phyloP scores from a whole-genome alignment of 1,140 invertebrate genomes.

The Manduca sexta region DNA sequence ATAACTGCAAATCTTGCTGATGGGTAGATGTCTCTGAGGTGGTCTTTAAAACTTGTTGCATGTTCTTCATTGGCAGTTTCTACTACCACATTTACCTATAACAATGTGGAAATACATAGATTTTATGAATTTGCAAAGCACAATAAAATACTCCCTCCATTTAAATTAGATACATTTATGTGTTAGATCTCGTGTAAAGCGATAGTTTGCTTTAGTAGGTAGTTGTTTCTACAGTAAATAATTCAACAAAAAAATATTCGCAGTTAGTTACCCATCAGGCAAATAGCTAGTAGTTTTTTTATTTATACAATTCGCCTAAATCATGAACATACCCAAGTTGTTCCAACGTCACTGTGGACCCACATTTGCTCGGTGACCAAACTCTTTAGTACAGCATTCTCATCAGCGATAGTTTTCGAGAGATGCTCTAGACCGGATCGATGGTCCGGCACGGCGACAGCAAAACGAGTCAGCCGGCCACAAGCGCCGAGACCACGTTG shows the following conservation, averaged over 20 bases:
- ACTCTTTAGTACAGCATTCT: conserved; percentile 50
- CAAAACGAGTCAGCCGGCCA: conserved; percentile 45
- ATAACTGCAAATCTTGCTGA: conserved; percentile 43
- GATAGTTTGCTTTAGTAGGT: not conserved
- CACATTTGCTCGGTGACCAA: conserved; percentile 59
- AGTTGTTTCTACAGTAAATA: too few relatives aligned
- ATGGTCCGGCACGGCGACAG: conserved; percentile 46
- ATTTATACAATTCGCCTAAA: not conserved
- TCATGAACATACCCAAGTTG: conserved; percentile 42
- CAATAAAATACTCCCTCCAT: too few relatives aligned
- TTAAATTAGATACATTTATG: not conserved
- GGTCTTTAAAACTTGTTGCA: conserved; percentile 45
- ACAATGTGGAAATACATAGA: conserved; percentile 10
- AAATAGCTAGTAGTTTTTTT: too few relatives aligned
- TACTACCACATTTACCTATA: conserved; percentile 58
- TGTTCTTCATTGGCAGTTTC: conserved; percentile 57
- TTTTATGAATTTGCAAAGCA: not conserved
- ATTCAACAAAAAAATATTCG: too few relatives aligned
- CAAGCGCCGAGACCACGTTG: conserved; percentile 49
- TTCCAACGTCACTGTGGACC: conserved; percentile 47
- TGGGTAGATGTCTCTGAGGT: conserved; percentile 43
- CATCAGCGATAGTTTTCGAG: conserved; percentile 41
- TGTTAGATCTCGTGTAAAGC: not conserved
- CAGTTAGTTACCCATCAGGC: too few relatives aligned
- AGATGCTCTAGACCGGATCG: conserved; percentile 39